These are phyloP conservation scores for Labia minor DNA, from an alignment of 2,888 invertebrate species.

Conservation along the genomic window DNA sequence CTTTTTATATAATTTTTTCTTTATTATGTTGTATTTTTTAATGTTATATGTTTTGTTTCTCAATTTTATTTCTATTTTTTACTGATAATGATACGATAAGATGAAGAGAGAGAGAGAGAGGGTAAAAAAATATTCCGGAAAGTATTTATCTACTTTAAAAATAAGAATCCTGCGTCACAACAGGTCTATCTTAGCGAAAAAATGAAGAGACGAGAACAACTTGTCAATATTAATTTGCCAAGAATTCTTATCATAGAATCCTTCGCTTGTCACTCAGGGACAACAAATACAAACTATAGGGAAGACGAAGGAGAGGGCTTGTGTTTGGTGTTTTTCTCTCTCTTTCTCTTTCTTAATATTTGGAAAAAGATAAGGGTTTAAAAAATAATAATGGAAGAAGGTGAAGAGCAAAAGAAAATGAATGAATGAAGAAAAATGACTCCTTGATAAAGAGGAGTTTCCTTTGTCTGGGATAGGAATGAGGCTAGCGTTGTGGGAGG, in stretches of 20 bases:
- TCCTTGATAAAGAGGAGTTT: neutral
- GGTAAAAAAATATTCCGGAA: neutral
- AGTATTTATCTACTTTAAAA: neutral
- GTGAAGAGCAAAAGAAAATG: neutral
- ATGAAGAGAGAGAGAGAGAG: neutral
- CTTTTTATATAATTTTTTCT: too few species aligned
- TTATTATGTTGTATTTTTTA: too few species aligned
- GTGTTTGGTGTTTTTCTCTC: neutral
- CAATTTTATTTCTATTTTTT: too few species aligned
- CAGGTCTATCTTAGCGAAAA: too few species aligned
- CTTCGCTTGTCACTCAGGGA: too few species aligned
- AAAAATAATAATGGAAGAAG: conserved; percentile 6
- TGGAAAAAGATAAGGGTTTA: neutral
- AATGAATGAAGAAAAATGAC: conserved; percentile 13
- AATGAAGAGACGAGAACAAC: neutral
- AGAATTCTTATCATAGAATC: neutral
- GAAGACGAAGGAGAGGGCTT: too few species aligned
- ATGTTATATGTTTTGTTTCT: too few species aligned
- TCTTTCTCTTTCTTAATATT: neutral
- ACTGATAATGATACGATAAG: too few species aligned
- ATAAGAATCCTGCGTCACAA: too few species aligned
- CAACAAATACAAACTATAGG: too few species aligned
- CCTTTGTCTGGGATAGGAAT: neutral
- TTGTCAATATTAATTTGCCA: conserved; percentile 7
- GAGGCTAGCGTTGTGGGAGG: too few species aligned